Evolutionary conservation across 2,113 vertebrate species (phyloP).

Genomic region (Meles meles): DNA sequence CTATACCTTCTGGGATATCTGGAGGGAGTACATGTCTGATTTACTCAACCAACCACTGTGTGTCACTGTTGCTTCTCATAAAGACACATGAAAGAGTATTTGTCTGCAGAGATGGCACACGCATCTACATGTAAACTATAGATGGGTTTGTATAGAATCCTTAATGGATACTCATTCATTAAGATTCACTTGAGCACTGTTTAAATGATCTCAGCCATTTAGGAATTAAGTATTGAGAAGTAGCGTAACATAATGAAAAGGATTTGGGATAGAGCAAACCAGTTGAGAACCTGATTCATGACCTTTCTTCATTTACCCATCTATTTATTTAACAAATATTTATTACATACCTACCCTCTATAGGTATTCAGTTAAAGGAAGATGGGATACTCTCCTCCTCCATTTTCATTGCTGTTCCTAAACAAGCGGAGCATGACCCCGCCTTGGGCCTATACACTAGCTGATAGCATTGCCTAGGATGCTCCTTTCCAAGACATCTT

Average conservation of each 20-base stretch:
- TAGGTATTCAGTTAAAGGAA: not conserved
- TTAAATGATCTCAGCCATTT: not conserved
- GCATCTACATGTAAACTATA: not conserved
- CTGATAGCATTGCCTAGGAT: not conserved
- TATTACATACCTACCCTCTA: not conserved
- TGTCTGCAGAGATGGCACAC: conserved; percentile 62
- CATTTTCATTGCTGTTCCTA: not conserved
- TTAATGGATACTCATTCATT: not conserved
- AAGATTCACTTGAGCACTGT: not conserved
- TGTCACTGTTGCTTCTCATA: conserved; percentile 67
- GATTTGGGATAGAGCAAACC: not conserved
- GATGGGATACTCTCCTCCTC: not conserved
- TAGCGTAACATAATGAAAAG: not conserved
- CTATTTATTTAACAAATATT: not conserved
- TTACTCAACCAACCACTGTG: conserved; percentile 68
- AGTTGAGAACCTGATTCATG: not conserved
- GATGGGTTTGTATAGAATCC: not conserved
- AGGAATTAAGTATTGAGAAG: not conserved
- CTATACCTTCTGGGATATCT: conserved; percentile 70
- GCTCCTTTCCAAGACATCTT: not conserved
- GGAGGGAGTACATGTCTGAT: conserved; percentile 58
- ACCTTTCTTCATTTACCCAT: not conserved
- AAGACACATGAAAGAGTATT: conserved; percentile 44
- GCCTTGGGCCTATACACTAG: not conserved
- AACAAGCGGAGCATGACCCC: not conserved